Evolutionary conservation across 2,113 vertebrate genomes (phyloP).

Genomic region (Progne subis): DNA sequence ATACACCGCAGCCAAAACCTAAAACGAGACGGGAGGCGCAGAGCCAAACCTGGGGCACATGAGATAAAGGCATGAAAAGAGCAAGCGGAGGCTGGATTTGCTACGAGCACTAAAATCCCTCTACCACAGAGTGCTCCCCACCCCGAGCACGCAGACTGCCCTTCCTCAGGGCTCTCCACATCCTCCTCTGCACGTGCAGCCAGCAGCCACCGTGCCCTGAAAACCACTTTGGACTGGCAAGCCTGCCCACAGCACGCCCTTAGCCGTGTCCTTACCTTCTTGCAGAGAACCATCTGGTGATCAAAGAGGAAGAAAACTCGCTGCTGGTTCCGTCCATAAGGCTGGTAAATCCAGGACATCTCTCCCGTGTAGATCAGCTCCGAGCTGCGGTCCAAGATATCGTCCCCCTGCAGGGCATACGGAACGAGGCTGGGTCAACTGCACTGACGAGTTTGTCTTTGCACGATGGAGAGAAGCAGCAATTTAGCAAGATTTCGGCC

Average conservation of each 20-base stretch:
- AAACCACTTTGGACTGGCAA: neutral
- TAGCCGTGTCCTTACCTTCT: slow-evolving; percentile 85
- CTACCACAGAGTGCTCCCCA: neutral
- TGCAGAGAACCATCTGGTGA: slow-evolving; percentile 99
- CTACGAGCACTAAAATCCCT: neutral
- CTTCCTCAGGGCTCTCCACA: neutral
- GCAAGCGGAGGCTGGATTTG: neutral
- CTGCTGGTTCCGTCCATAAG: slow-evolving; percentile 96
- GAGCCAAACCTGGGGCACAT: neutral
- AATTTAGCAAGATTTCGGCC: neutral
- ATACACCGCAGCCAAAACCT: neutral
- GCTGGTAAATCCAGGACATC: slow-evolving; percentile 99
- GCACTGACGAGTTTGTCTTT: neutral
- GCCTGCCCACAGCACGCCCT: neutral
- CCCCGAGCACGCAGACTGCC: neutral
- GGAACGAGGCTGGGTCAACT: neutral
- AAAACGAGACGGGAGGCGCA: neutral
- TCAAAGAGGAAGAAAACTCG: slow-evolving; percentile 98
- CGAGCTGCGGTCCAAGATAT: slow-evolving; percentile 97
- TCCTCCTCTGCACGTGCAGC: neutral
- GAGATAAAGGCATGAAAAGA: neutral
- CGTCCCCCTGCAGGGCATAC: slow-evolving; percentile 85
- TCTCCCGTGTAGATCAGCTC: slow-evolving; percentile 98
- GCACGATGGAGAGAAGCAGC: neutral
- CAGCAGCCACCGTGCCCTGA: neutral